Conservation (phyloP, 2,797 vertebrate species). For the Nannoperca obscura region DNA sequence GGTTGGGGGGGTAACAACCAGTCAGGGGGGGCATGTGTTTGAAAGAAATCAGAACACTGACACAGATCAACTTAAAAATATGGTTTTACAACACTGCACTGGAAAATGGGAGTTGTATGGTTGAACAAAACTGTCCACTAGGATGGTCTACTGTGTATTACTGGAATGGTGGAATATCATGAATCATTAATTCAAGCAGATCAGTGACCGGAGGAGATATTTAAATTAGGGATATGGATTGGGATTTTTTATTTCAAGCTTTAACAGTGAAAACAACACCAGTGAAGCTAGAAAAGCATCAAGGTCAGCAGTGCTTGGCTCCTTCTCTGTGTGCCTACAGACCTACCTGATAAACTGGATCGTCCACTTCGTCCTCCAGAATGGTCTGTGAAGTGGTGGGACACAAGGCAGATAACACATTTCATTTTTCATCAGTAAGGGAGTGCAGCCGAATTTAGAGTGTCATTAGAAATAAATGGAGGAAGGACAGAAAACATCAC, state of each 20-base stretch:
- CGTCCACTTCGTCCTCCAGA: slow-evolving; percentile 98
- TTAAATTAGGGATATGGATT: slow-evolving; percentile 49
- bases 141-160: slow-evolving; percentile 78
- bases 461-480: slow-evolving; percentile 35
- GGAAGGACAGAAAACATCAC: not conserved
- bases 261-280: slow-evolving; percentile 61
- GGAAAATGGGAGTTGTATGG: slow-evolving; percentile 84
- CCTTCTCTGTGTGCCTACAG: slow-evolving; percentile 34
- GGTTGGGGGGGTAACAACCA: slow-evolving; percentile 69
- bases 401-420: slow-evolving; percentile 75
- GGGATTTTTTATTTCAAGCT: slow-evolving; percentile 30
- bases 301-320: slow-evolving; percentile 34
- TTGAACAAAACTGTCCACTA: slow-evolving; percentile 81
- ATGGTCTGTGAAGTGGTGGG: slow-evolving; percentile 92
- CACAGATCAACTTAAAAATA: slow-evolving; percentile 83
- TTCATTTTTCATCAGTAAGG: slow-evolving; percentile 57
- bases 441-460: slow-evolving; percentile 20
- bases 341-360: slow-evolving; percentile 99
- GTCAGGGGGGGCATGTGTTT: slow-evolving; percentile 66
- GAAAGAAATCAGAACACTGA: slow-evolving; percentile 77
- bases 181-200: slow-evolving; percentile 82
- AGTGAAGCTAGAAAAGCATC: slow-evolving; percentile 54
- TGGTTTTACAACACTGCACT: slow-evolving; percentile 84
- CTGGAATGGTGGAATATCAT: slow-evolving; percentile 81
- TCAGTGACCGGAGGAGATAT: slow-evolving; percentile 68